Evolutionary conservation across 2,888 invertebrate genomes (phyloP).

Genomic region (Digitonthophagus gazella): DNA sequence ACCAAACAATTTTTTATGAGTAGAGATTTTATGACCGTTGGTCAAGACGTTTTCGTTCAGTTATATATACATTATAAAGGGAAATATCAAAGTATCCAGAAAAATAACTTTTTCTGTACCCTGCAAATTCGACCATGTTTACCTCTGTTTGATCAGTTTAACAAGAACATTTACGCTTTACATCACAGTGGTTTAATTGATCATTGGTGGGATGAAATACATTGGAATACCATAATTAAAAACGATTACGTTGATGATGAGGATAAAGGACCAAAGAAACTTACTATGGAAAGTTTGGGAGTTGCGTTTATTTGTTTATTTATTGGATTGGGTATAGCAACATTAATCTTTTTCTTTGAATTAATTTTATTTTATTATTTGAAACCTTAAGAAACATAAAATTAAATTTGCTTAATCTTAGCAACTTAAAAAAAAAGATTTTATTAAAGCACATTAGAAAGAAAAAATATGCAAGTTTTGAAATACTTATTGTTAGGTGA

Average conservation of each 20-base stretch:
- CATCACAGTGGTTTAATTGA: slow-evolving; percentile 7
- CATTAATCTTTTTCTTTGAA: neutral
- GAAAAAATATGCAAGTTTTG: neutral
- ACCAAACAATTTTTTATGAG: neutral
- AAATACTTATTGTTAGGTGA: slow-evolving; percentile 1
- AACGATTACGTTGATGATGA: neutral
- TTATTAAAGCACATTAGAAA: neutral
- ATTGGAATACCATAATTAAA: neutral
- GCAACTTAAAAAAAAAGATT: no score
- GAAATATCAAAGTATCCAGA: neutral
- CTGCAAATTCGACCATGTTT: neutral
- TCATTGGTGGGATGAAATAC: neutral
- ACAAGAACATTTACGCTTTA: slow-evolving; percentile 1
- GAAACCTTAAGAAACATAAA: no score
- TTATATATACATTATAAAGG: slow-evolving; percentile 1
- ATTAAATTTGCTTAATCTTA: no score
- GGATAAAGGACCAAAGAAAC: neutral
- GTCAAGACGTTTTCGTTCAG: slow-evolving; percentile 2
- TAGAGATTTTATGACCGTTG: slow-evolving; percentile 4
- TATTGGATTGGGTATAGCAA: neutral
- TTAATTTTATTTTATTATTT: no score
- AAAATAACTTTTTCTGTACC: neutral
- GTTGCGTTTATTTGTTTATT: neutral
- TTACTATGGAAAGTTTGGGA: neutral
- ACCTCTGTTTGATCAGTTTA: slow-evolving; percentile 2